Evolutionary conservation across 1,140 invertebrate species (phyloP).

Genomic region (Potamilus streckersoni): DNA sequence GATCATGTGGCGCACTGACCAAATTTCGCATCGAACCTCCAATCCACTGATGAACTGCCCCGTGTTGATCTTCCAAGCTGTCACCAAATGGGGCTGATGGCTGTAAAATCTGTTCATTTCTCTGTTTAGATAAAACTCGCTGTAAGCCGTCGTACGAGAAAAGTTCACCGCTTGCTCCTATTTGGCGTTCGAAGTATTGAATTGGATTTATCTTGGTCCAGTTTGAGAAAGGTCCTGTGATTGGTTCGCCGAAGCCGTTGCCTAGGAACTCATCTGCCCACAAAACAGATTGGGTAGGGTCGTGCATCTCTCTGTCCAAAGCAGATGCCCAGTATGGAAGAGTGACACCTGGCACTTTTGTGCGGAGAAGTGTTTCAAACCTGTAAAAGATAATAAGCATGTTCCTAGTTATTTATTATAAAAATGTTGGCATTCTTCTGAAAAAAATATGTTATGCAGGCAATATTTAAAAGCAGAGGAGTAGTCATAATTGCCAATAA

Average conservation of each 20-base stretch:
- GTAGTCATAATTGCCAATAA: no score
- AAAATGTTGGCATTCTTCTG: no score
- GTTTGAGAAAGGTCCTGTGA: constrained; percentile 54
- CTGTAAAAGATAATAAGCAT: constrained; percentile 1
- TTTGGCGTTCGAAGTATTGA: constrained; percentile 16
- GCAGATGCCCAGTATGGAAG: constrained; percentile 64
- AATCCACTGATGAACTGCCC: constrained; percentile 42
- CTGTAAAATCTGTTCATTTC: constrained; percentile 29
- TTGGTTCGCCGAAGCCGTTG: constrained; percentile 62
- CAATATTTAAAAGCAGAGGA: no score
- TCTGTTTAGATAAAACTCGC: constrained; percentile 25
- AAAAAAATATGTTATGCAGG: no score
- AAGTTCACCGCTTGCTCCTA: constrained; percentile 17
- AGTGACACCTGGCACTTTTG: constrained; percentile 14
- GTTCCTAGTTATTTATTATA: no score
- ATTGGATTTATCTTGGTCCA: constrained; percentile 13
- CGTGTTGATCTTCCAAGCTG: constrained; percentile 53
- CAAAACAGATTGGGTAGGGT: constrained; percentile 57
- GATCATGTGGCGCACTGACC: constrained; percentile 62
- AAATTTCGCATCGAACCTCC: constrained; percentile 52
- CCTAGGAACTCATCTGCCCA: constrained; percentile 58
- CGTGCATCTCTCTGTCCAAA: constrained; percentile 50
- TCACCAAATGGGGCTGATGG: constrained; percentile 32
- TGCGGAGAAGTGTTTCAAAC: constrained; percentile 17
- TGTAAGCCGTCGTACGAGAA: constrained; percentile 23